phyloP scores from a whole-genome alignment of 2,797 vertebrate genomes.

The Enteromius paludinosus region DNA sequence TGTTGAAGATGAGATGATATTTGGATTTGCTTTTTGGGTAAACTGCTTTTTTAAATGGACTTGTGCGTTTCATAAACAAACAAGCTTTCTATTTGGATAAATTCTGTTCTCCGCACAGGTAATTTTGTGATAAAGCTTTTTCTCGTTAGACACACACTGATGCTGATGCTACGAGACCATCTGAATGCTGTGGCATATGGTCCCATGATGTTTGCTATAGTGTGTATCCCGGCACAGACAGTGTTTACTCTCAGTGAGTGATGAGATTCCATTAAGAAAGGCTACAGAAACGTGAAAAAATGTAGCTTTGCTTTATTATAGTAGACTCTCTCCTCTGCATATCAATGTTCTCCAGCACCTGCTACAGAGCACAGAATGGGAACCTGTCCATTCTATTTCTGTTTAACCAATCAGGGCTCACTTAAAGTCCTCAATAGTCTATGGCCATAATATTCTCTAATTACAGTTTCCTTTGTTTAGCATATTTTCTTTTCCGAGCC shows the following conservation, averaged over 20 bases:
- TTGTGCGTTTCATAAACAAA: background rate
- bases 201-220: slow-evolving; percentile 45
- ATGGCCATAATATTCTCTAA: background rate
- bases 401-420: slow-evolving; percentile 13
- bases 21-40: background rate
- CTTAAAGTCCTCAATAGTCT: background rate
- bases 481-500: background rate
- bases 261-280: slow-evolving; percentile 43
- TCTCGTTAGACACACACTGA: slow-evolving; percentile 35
- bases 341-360: slow-evolving; percentile 33
- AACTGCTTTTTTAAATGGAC: slow-evolving; percentile 6
- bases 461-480: background rate
- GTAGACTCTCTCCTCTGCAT: slow-evolving; percentile 14
- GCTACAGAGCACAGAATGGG: background rate
- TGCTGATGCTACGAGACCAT: slow-evolving; percentile 36
- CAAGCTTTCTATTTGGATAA: slow-evolving; percentile 15
- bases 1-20: no score
- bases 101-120: slow-evolving; percentile 18
- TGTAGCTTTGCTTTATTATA: slow-evolving; percentile 42
- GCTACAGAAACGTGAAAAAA: slow-evolving; percentile 37
- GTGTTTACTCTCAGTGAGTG: slow-evolving; percentile 44
- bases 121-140: slow-evolving; percentile 42
- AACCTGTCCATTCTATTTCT: slow-evolving; percentile 26
- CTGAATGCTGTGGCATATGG: slow-evolving; percentile 42
- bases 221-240: slow-evolving; percentile 35